phyloP scores from a whole-genome alignment of 2,888 invertebrate species.

The Eubasilissa splendida region DNA sequence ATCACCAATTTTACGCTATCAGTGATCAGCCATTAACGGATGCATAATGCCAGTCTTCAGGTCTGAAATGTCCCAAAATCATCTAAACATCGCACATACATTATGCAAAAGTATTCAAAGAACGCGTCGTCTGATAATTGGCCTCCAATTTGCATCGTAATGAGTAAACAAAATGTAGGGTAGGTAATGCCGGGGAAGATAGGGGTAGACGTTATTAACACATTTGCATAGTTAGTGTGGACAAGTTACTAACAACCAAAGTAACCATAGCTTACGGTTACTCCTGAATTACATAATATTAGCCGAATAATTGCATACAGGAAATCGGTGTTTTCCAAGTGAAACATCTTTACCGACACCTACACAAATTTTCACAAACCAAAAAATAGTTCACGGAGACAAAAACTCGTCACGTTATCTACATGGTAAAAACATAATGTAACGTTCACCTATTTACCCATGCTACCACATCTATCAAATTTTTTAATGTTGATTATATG shows the following conservation, averaged over 20 bases:
- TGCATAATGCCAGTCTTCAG: neutral
- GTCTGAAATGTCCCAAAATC: neutral
- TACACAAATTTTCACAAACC: too few relatives aligned
- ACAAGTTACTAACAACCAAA: constrained; percentile 2
- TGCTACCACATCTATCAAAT: too few relatives aligned
- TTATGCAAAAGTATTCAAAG: constrained; percentile 20
- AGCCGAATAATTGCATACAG: too few relatives aligned
- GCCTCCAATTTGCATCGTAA: neutral
- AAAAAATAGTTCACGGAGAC: too few relatives aligned
- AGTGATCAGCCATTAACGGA: neutral
- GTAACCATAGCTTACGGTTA: neutral
- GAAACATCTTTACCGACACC: too few relatives aligned
- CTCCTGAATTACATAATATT: too few relatives aligned
- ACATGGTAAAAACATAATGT: too few relatives aligned
- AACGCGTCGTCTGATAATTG: constrained; percentile 1
- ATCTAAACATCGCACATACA: neutral
- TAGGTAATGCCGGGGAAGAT: neutral
- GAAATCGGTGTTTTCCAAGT: too few relatives aligned
- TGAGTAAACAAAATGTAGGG: constrained; percentile 7
- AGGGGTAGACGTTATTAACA: neutral
- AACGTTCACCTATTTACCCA: too few relatives aligned
- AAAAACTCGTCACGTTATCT: too few relatives aligned
- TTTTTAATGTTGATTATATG: too few relatives aligned
- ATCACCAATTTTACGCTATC: constrained; percentile 1
- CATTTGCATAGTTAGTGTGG: constrained; percentile 16